These are phyloP conservation scores for Pseudococcus jackbeardsleyi DNA, from an alignment of 2,888 invertebrate genomes.

Conservation along the genomic window DNA sequence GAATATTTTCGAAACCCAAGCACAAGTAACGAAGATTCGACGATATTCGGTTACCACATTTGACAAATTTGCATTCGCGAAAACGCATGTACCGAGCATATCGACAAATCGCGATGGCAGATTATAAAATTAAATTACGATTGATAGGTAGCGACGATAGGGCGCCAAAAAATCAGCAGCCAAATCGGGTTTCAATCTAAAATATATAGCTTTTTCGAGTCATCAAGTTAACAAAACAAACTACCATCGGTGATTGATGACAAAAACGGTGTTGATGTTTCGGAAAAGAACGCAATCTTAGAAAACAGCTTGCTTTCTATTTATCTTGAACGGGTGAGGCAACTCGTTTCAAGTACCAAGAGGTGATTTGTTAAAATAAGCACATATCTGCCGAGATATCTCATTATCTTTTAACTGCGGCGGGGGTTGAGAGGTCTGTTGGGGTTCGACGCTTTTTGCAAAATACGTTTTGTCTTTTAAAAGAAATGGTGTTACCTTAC, in stretches of 20 bases:
- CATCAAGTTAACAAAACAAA: conserved; percentile 63
- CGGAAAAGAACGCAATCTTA: conserved; percentile 60
- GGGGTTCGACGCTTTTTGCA: conserved; percentile 64
- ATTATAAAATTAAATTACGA: conserved; percentile 51
- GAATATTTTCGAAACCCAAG: neutral
- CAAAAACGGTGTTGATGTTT: conserved; percentile 63
- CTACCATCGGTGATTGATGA: conserved; percentile 64
- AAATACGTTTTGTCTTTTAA: conserved; percentile 62
- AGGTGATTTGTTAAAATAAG: conserved; percentile 64
- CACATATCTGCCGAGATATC: conserved; percentile 64
- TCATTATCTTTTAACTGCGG: conserved; percentile 62
- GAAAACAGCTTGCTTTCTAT: conserved; percentile 65
- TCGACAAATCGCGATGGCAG: neutral
- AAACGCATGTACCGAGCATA: neutral
- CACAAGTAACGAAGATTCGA: neutral
- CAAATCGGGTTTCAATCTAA: conserved; percentile 57
- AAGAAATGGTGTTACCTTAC: conserved; percentile 58
- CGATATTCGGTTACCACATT: neutral
- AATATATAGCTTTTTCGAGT: conserved; percentile 55
- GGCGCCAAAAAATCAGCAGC: neutral
- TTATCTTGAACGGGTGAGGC: conserved; percentile 62
- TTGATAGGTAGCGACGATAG: conserved; percentile 34
- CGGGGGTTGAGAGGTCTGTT: conserved; percentile 58
- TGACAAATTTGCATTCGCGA: neutral
- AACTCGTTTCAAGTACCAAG: conserved; percentile 61